Conservation (phyloP, 2,888 invertebrate genomes). For the Pollenia griseotomentosa region DNA sequence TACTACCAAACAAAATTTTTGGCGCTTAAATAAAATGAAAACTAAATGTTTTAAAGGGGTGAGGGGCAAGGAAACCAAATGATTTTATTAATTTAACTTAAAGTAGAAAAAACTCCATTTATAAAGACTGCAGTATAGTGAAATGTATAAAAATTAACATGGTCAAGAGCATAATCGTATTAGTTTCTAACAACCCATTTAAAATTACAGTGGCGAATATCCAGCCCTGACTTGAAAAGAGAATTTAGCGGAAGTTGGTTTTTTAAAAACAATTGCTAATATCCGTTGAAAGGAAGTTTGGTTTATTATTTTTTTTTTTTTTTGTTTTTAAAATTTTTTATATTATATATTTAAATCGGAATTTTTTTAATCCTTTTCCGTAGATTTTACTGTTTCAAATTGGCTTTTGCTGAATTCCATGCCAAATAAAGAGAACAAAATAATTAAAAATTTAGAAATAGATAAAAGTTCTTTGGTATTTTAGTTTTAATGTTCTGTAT, state of each 20-base stretch:
- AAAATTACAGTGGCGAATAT: background rate
- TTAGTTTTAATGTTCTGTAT: conserved; percentile 24
- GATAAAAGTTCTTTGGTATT: conserved; percentile 37
- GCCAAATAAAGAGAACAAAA: background rate
- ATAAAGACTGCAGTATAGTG: no score
- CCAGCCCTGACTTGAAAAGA: background rate
- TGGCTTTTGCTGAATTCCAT: background rate
- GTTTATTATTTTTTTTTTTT: conserved; percentile 18
- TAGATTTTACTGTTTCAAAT: conserved; percentile 7
- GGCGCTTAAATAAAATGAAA: background rate
- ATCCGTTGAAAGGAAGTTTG: conserved; percentile 48
- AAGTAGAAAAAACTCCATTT: background rate
- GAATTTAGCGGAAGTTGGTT: background rate
- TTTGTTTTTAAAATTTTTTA: background rate
- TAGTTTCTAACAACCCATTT: no score
- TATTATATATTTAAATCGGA: no score
- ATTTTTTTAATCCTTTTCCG: background rate
- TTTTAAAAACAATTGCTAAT: conserved; percentile 28
- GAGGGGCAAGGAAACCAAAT: background rate
- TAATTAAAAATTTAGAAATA: conserved; percentile 6
- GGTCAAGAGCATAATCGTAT: no score
- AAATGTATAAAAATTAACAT: no score
- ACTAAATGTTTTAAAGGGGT: background rate
- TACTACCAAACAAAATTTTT: conserved; percentile 11
- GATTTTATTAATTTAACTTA: conserved; percentile 18